phyloP scores from a whole-genome alignment of 1,140 invertebrate species.

The Trichomalopsis sarcophagae region DNA sequence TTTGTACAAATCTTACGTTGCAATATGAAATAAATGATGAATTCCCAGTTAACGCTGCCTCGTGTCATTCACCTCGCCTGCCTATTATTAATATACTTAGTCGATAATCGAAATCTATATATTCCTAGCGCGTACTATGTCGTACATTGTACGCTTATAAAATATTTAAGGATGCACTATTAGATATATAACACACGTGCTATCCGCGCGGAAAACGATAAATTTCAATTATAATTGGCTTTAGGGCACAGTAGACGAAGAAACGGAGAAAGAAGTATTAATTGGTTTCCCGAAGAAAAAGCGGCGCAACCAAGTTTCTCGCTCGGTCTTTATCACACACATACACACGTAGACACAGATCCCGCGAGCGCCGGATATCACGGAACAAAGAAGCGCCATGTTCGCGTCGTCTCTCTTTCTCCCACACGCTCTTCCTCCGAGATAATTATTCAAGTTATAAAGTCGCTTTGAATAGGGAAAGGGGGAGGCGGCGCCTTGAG shows the following conservation, averaged over 20 bases:
- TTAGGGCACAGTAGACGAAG: not conserved
- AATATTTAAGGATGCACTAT: not conserved
- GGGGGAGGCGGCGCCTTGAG: not conserved
- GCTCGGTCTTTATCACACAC: not conserved
- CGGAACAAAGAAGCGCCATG: constrained; percentile 31
- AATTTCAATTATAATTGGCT: not conserved
- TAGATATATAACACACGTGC: no score
- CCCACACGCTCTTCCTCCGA: constrained; percentile 3
- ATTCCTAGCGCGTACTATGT: not conserved
- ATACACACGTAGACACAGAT: not conserved
- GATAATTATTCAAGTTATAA: constrained; percentile 49
- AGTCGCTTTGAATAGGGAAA: constrained; percentile 19
- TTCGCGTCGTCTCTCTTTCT: constrained; percentile 8
- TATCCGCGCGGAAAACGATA: not conserved
- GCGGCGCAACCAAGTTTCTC: not conserved
- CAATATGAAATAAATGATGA: constrained; percentile 74
- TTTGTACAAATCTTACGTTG: constrained; percentile 76
- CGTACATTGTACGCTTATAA: not conserved
- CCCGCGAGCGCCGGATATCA: constrained; percentile 21
- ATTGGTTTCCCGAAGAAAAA: constrained; percentile 17
- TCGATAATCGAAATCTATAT: not conserved
- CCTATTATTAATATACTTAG: not conserved
- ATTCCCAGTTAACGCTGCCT: constrained; percentile 60
- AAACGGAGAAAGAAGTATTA: constrained; percentile 7
- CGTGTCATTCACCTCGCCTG: not conserved